Evolutionary conservation across 1,140 invertebrate genomes (phyloP), one percentile per base, ranked within the genome.

Genomic region (Drosophila cardini): DNA sequence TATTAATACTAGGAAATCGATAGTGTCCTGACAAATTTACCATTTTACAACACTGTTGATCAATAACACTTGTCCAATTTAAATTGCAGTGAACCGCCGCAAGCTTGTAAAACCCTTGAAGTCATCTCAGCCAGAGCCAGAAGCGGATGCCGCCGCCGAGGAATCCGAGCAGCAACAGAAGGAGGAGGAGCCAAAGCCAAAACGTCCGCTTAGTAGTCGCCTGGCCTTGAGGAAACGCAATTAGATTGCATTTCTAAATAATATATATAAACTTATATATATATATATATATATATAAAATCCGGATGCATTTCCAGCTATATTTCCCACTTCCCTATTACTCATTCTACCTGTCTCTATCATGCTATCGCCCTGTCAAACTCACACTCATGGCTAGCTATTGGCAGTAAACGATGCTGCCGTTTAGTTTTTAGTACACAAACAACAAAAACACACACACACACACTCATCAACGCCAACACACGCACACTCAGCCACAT

Each of bases 391-490:
- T 82, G 76, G 83, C 82, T 87, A 86, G 79, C 84, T 86, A 87
- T 79, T 62, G 83, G 80, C 83, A 83, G 79, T 79, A 58, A 36
- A 30, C 48, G 84, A 71, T 73, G 68, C 80, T 87, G 80, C 80
- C 84, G 57, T 72, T 86, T 87, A 87, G 83, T 89, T 89, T 48
- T 89, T 89, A 89, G 84, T 89, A 89, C 82, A 74, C 78, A 81
- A 77, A 48, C 53, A 48, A 52, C 34, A 40, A 65, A 15, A 16
- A 38, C 63, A 45, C 50, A 34, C 52, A 45, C 30, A 45, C 30
- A 16, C 38, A 13, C 55, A 11, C 26, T 21, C 52, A 10, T 15
- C 11, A 13, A 89, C 83, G 71, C 78, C n/a, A n/a, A 40, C 64
- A 67, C 18, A 30, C 62, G 32, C 38, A 34, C 50, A 45, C n/a